Evolutionary conservation across 2,797 vertebrate genomes (phyloP), one percentile per base, ranked within the genome.

Genomic region (Eulemur coronatus): DNA sequence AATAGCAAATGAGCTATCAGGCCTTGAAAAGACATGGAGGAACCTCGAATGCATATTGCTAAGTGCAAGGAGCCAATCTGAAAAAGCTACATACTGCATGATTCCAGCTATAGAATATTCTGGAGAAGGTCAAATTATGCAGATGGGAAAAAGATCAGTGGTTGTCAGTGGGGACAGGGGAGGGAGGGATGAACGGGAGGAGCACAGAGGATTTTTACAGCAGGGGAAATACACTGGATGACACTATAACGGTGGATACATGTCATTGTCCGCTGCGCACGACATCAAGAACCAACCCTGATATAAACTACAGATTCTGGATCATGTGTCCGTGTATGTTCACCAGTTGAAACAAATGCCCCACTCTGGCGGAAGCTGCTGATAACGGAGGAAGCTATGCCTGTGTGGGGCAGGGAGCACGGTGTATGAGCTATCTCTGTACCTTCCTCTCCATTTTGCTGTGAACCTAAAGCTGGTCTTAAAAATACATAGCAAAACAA

Each of bases 401-500:
- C 7, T 12, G 4, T 4, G 43, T 24, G 11, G 8, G 24, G 33
- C 28, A 43, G 43, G 22, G 26, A 48, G 41, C 35, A n/a, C 6
- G 7, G n/a, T 1, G 4, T 8, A 26, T 13, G 20, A 6, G 33
- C 14, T 2, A 1, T 28, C 35, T 46, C 33, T 24, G n/a, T 38
- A 38, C 12, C 28, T 48, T 79, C 1, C 18, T 48, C 38, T 48
- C 10, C 5, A 7, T 33, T 59, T 33, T 41, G 63, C 26, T 93
- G 14, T 30, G 13, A 87, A 80, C 43, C 65, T 59, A 50, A 73
- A 38, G 28, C 26, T 50, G 3, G 26, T 38, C 18, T 52, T 30
- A 33, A 55, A 52, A 55, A 55, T 20, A n/a, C 28, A 59, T 26
- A 59, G 0, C 9, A 11, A 59, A 28, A 59, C 9, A 59, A 61